Conservation (phyloP, 2,797 vertebrate genomes). For the Schizothorax lantsangensis region DNA sequence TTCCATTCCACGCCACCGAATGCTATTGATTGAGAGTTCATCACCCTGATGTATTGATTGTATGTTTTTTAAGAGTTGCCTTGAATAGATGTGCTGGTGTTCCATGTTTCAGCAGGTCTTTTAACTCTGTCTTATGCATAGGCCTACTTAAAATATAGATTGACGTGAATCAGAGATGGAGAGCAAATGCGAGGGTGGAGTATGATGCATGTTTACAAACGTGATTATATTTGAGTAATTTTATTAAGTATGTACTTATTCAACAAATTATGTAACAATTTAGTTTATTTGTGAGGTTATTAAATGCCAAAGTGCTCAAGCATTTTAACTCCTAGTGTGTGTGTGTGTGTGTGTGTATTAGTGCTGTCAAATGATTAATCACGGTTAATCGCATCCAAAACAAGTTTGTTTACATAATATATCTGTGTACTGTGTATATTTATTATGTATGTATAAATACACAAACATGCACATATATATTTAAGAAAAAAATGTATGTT, state of each 20-base stretch:
- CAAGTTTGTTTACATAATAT: too few species aligned
- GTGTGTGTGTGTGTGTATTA: too few species aligned
- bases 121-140: constrained; percentile 23
- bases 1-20: constrained; percentile 59
- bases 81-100: constrained; percentile 34
- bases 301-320: not conserved
- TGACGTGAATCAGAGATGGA: not conserved
- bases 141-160: not conserved
- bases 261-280: not conserved
- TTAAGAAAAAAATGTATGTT: too few species aligned
- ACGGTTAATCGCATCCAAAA: too few species aligned
- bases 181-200: not conserved
- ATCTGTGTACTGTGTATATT: too few species aligned
- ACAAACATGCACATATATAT: too few species aligned
- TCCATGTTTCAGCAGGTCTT: constrained; percentile 21
- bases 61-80: constrained; percentile 59
- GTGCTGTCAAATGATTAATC: too few species aligned
- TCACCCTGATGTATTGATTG: constrained; percentile 63
- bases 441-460: too few species aligned
- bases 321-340: not conserved
- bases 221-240: not conserved
- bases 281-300: not conserved
- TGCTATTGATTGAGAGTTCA: constrained; percentile 64
- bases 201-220: not conserved
- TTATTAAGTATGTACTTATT: too few species aligned